These are phyloP conservation scores for Speoplatyrhinus poulsoni DNA, from an alignment of 2,113 vertebrate species.

Conservation along the genomic window DNA sequence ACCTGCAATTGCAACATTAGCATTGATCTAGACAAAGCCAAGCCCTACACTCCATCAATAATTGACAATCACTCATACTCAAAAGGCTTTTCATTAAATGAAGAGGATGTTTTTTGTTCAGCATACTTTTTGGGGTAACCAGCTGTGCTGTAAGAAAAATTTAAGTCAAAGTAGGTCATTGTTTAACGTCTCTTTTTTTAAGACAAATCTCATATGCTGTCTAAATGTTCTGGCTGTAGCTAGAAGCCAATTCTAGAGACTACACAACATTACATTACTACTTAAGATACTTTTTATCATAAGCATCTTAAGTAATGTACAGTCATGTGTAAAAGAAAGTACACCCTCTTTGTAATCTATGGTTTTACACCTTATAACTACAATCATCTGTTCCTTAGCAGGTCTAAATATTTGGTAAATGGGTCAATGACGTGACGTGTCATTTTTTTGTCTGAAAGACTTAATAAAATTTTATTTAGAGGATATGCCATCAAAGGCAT, in stretches of 20 bases:
- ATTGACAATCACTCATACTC: conserved; percentile 68
- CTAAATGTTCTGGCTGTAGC: too few species aligned
- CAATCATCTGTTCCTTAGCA: too few species aligned
- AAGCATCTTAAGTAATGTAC: not conserved
- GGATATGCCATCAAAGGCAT: too few species aligned
- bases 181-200: not conserved
- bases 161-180: conserved; percentile 27
- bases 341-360: too few species aligned
- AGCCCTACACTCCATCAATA: conserved; percentile 56
- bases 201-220: not conserved
- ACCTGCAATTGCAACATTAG: conserved; percentile 54
- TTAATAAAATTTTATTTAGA: too few species aligned
- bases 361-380: too few species aligned
- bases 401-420: too few species aligned
- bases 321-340: not conserved
- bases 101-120: conserved; percentile 32
- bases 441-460: too few species aligned
- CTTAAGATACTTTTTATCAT: not conserved
- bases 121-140: conserved; percentile 47
- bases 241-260: too few species aligned
- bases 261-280: too few species aligned
- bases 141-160: conserved; percentile 62
- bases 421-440: too few species aligned
- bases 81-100: conserved; percentile 55
- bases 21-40: conserved; percentile 64